Evolutionary conservation across 1,140 invertebrate species (phyloP).

Genomic region (Tetramorium simillimum): DNA sequence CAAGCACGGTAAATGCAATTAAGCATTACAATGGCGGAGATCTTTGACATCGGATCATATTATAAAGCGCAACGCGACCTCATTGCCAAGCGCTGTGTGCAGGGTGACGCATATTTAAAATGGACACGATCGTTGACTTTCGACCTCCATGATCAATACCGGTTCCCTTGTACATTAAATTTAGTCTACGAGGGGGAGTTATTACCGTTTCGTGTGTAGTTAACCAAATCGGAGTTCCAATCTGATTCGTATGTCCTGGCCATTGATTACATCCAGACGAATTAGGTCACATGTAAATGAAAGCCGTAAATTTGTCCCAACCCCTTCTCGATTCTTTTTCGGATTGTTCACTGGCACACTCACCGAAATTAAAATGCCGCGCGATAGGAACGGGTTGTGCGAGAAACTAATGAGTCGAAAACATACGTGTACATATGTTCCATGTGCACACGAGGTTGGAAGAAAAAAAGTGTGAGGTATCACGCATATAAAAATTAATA

Average conservation of each 20-base stretch:
- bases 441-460: not conserved
- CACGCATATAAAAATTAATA: not conserved
- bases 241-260: conserved; percentile 69
- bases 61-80: conserved; percentile 47
- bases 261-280: conserved; percentile 72
- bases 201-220: conserved; percentile 75
- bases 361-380: conserved; percentile 52
- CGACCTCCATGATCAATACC: conserved; percentile 66
- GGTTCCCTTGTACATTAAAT: conserved; percentile 68
- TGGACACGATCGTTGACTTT: conserved; percentile 68
- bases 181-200: conserved; percentile 66
- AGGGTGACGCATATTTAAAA: conserved; percentile 62
- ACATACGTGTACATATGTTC: not conserved
- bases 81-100: conserved; percentile 28
- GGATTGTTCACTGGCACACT: conserved; percentile 58
- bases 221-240: conserved; percentile 73
- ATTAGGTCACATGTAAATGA: conserved; percentile 77
- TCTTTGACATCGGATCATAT: conserved; percentile 52
- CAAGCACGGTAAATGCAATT: conserved; percentile 24
- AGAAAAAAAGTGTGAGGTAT: not conserved
- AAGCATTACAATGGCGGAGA: conserved; percentile 33
- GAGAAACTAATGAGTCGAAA: conserved; percentile 45
- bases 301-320: conserved; percentile 69
- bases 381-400: conserved; percentile 19
- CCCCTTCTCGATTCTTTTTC: conserved; percentile 64